Evolutionary conservation across 1,140 invertebrate genomes (phyloP), one percentile per base, ranked within the genome.

Genomic region (Microvelia longipes): DNA sequence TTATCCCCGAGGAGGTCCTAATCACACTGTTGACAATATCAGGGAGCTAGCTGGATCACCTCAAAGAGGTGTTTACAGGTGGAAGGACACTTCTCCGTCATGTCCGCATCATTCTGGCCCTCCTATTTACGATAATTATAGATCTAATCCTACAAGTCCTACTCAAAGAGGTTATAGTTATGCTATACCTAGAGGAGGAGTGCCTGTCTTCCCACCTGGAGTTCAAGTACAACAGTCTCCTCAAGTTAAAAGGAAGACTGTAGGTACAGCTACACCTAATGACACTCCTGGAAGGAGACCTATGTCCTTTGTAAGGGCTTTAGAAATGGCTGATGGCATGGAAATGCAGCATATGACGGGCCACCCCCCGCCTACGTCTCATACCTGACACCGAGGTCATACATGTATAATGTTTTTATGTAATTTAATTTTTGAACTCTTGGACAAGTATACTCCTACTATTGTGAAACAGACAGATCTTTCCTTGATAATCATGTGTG

Each of bases 271-370:
- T 27, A 77, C 82, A 1, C 81, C 81, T 1, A 76, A 78, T 14
- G 71, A 76, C 2, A 80, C 84, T 72, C 79, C 79, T 27, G 77
- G 83, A 71, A 83, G 83, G 62, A 83, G 93, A 65, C 94, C 94
- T 0, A 92, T 96, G 84, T 93, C 92, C 35, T 96, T 96, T 81
- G 91, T 96, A 27, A 86, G 92, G 72, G 93, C 92, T 5, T 82
- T 95, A 26, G 93, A 95, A 82, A 92, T 94, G 85, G 90, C 91
- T 70, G 91, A 95, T 77, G 87, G 87, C 2, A 86, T 92, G 79
- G 89, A 91, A 75, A 84, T 88, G 84, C 71, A 76, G 28, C 81
- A 83, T 50, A 50, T 50, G 19, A 50, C 35, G 35, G 35, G 35
- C 35, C 35, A 5, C 35, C 35, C 19, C 35, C 35, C 35, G 19